Conservation (phyloP, 2,113 vertebrate genomes). For the Mionectes macconnelli region DNA sequence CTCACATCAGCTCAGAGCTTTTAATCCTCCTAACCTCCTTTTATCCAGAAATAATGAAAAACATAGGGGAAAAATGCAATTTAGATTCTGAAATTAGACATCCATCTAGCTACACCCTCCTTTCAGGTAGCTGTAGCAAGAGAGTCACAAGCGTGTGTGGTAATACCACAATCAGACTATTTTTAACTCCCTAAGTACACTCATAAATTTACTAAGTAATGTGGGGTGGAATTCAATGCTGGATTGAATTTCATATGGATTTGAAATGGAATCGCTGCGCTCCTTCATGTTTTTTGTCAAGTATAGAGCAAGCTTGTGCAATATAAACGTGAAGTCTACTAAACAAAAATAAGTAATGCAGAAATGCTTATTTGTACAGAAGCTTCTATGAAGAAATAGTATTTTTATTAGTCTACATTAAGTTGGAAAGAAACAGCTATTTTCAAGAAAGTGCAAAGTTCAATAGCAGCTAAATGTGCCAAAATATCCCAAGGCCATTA, state of each 20-base stretch:
- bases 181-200: background rate
- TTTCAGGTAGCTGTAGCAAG: background rate
- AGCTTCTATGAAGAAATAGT: background rate
- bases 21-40: conserved; percentile 5
- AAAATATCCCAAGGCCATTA: background rate
- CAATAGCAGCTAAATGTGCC: background rate
- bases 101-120: background rate
- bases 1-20: conserved; percentile 6
- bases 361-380: background rate
- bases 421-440: background rate
- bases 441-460: background rate
- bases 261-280: background rate
- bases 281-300: background rate
- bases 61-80: background rate
- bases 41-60: conserved; percentile 35
- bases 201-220: background rate
- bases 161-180: background rate
- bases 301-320: background rate
- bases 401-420: background rate
- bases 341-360: background rate
- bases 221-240: background rate
- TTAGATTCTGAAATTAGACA: background rate
- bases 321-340: background rate
- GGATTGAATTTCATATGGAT: background rate
- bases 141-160: background rate